Evolutionary conservation across 2,888 invertebrate genomes (phyloP).

Genomic region (Meteorus cinctellus): DNA sequence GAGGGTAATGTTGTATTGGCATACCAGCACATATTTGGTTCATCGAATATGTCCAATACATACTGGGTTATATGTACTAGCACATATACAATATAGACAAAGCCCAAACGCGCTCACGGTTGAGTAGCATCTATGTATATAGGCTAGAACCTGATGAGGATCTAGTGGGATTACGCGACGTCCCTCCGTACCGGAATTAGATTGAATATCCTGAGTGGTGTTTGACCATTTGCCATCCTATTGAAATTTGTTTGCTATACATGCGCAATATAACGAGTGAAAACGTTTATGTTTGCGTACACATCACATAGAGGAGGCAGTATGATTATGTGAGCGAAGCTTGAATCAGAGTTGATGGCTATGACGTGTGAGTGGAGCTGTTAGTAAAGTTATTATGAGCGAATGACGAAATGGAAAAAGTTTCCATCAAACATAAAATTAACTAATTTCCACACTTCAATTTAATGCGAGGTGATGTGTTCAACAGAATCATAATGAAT

Average conservation of each 20-base stretch:
- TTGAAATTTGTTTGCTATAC: background rate
- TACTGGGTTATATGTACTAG: background rate
- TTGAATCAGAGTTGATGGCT: background rate
- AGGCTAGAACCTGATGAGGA: slow-evolving; percentile 58
- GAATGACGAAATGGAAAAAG: background rate
- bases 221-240: slow-evolving; percentile 25
- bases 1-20: slow-evolving; percentile 12
- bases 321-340: background rate
- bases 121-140: slow-evolving; percentile 53
- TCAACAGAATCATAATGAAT: background rate
- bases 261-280: background rate
- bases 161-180: slow-evolving; percentile 57
- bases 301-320: background rate
- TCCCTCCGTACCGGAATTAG: slow-evolving; percentile 53
- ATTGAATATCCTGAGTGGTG: slow-evolving; percentile 51
- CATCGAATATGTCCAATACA: slow-evolving; percentile 8
- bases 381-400: background rate
- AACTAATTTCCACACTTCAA: background rate
- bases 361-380: slow-evolving; percentile 2
- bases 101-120: slow-evolving; percentile 11
- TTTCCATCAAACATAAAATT: background rate
- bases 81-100: background rate
- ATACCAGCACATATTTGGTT: slow-evolving; percentile 9
- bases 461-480: background rate
- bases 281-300: background rate